Conservation (phyloP, 2,888 invertebrate genomes). For the Patella ulyssiponensis region DNA sequence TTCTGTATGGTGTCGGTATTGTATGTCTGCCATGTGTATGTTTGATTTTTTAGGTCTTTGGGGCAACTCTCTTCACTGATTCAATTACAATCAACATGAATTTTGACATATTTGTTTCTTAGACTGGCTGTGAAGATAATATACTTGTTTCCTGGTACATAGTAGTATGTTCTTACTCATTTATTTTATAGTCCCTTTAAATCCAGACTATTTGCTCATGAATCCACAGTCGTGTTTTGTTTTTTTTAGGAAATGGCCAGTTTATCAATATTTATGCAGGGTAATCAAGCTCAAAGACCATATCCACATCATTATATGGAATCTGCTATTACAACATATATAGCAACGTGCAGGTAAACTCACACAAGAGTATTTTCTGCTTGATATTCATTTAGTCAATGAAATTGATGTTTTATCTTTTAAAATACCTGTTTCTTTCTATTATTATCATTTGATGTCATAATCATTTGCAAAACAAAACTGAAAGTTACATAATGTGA, state of each 20-base stretch:
- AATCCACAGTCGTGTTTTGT: background rate
- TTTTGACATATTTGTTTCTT: too few species aligned
- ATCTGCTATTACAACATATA: constrained; percentile 91
- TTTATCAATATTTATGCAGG: constrained; percentile 89
- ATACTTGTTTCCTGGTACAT: too few species aligned
- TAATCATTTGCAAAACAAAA: background rate
- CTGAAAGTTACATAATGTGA: background rate
- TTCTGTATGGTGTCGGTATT: background rate
- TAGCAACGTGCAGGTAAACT: constrained; percentile 81
- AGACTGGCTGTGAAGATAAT: too few species aligned
- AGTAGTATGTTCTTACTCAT: too few species aligned
- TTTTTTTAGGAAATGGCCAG: constrained; percentile 88
- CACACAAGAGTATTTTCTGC: constrained; percentile 16
- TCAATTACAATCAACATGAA: too few species aligned
- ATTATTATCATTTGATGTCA: background rate
- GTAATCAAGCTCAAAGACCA: constrained; percentile 68
- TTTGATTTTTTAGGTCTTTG: background rate
- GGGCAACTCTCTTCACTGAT: too few species aligned
- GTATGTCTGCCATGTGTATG: constrained; percentile 14
- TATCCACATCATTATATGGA: constrained; percentile 86
- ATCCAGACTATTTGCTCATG: too few species aligned
- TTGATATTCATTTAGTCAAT: background rate
- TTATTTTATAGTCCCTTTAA: too few species aligned
- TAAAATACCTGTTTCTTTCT: background rate
- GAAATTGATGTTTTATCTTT: background rate